Base-by-base conservation (phyloP, 1,140 invertebrate genomes). In the Babylonia areolata region DNA sequence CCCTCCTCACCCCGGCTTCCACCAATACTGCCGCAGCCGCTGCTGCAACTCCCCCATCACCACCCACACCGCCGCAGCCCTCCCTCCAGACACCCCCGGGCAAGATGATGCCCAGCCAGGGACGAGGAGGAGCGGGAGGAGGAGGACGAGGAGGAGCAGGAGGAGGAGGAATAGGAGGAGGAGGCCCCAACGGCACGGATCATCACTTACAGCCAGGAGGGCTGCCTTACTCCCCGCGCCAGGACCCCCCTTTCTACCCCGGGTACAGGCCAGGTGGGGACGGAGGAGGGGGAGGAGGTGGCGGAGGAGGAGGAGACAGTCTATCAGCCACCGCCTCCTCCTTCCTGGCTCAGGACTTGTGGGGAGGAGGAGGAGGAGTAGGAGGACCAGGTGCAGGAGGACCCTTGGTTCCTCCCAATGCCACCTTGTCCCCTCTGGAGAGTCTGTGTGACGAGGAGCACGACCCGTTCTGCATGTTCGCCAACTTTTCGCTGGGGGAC, bases 381-480 rank as follows among this genome's bases (percentile, higher is more conserved):
- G 77, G 40, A 81, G 37, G 5, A 77, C 9, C 5, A 37, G 40
- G 15, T 17, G 23, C 39, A 35, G 23, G 11, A 35, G 77, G 40
- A 28, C 6, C 6, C 35, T 12, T 33, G n/a, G n/a, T n/a, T n/a
- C n/a, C n/a, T n/a, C n/a, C n/a, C n/a, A 82, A 46, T 31, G 69
- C 6, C 35, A 77, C 46, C 11, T 35, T 84, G 15, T 58, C 73
- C 17, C 42, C 73, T 2, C 77, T 84, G n/a, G n/a, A n/a, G n/a
- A n/a, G n/a, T n/a, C 40, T 71, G 35, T 84, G 75, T 73, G 82
- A 84, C 81, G 81, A 46, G 35, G 78, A 81, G 0, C 28, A 35
- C 42, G 42, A 54, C 64, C 39, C 69, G 0, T 71, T 80, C 73
- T 46, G 85, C 75, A 5, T 83, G 87, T 82, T 88, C 84, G 79